Base-by-base conservation (phyloP, 2,797 vertebrate genomes). In the Parambassis ranga region DNA sequence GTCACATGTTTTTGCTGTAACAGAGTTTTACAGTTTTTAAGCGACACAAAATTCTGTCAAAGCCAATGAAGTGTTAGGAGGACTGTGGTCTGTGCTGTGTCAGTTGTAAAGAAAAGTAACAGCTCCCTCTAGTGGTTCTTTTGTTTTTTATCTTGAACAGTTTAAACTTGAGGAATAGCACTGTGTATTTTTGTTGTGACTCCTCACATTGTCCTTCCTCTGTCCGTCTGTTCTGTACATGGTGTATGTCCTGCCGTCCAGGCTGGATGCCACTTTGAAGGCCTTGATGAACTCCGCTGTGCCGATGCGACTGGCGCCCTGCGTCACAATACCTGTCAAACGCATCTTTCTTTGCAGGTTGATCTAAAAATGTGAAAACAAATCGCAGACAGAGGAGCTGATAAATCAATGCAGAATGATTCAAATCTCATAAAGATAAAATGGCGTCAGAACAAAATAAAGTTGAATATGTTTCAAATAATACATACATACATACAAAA, bases 201-300 rank as follows among this genome's bases (percentile, higher is more conserved):
- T 50, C 19, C 87, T 90, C 52, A 96, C 95, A 61, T 89, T 83
- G 49, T 95, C 94, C 68, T 66, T 87, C 22, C 32, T 77, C 41
- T 83, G 78, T 1, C 75, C 90, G 0, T 87, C 72, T 0, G 55
- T 52, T 52, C 90, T 90, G 81, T 93, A 89, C 53, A 91, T 77
- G 18, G 77, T 89, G 85, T 91, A 96, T 0, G 73, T 91, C 20
- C 46, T 89, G 7, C 97, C 96, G 0, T 96, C 92, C 8, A 91
- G 75, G 71, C 98, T 98, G 76, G 94, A 94, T 0, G 95, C 92
- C 10, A 99, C 92, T 80, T 95, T 98, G 88, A 95, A 99, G 57
- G 89, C 75, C 1, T 93, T 95, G 50, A 98, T 84, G 5, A 91
- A 99, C 81, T 99, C 95, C 0, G 91, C 81, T 0, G 84, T 79